Evolutionary conservation across 2,888 invertebrate species (phyloP).

Genomic region (Parthenolecanium corni): DNA sequence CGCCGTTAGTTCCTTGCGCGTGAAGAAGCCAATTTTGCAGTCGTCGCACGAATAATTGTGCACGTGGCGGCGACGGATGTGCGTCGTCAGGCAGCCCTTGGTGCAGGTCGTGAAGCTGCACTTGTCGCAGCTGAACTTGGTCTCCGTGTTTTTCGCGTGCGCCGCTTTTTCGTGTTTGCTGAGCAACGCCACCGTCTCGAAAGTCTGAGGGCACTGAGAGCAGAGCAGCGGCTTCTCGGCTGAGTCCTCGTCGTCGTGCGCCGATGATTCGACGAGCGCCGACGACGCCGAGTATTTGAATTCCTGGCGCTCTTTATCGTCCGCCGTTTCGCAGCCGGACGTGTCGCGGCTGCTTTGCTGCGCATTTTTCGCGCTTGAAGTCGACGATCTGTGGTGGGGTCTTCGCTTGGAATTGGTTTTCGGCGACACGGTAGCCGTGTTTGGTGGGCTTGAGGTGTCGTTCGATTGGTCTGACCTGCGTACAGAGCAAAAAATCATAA

Average conservation of each 20-base stretch:
- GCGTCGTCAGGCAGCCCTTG: constrained; percentile 30
- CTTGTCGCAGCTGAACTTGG: constrained; percentile 29
- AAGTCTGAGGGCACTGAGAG: constrained; percentile 29
- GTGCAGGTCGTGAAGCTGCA: constrained; percentile 30
- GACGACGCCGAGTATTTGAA: not conserved
- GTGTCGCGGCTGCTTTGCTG: not conserved
- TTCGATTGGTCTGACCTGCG: no score
- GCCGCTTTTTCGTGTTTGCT: constrained; percentile 30
- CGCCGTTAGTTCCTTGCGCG: constrained; percentile 29
- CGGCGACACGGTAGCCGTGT: no score
- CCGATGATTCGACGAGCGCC: not conserved
- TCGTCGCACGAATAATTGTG: constrained; percentile 30
- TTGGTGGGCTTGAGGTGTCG: no score
- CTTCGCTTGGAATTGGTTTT: no score
- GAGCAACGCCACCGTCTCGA: constrained; percentile 23
- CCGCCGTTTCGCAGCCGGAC: not conserved
- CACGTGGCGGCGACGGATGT: constrained; percentile 30
- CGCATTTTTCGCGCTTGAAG: not conserved
- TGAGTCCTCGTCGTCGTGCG: not conserved
- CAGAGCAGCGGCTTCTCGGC: not conserved
- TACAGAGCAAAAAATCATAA: no score
- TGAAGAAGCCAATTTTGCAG: constrained; percentile 30
- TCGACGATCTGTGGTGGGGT: not conserved
- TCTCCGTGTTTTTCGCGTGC: constrained; percentile 18
- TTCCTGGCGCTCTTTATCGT: not conserved